Evolutionary conservation across 2,113 vertebrate genomes (phyloP), one percentile per base, ranked within the genome.

Genomic region (Spheniscus mendiculus): DNA sequence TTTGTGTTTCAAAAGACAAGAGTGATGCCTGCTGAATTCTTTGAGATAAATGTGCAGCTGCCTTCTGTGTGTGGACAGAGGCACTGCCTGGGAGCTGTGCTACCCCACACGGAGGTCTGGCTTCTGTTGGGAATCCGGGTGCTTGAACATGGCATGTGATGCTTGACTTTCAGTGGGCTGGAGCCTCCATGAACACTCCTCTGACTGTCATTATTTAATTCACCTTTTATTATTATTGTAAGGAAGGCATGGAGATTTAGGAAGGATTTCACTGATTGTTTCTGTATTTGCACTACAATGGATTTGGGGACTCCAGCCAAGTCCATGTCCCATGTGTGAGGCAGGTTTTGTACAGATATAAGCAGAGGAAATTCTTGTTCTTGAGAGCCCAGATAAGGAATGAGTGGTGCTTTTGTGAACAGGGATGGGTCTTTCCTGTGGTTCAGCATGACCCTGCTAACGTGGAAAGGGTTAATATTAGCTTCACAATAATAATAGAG

Each of bases 361-460:
- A 90, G 70, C 53, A 93, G 58, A 83, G 58, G 61, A 95, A 95
- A 87, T 92, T 87, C 56, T 94, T 91, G 53, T 30, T 70, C 62
- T 89, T 1, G 1, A 71, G 53, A 94, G 34, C 9, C 36, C 66
- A 85, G 87, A 96, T 85, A 87, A 94, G 70, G n/a, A 90, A 62
- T 10, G 13, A 95, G 34, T 38, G 27, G 15, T 30, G 27, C 58
- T 91, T 94, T 73, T 89, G 66, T 83, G 62, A 83, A 70, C 22
- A 91, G 12, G 32, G 55, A 77, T 53, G 12, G 16, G 42, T 83
- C 58, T 93, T 97, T 88, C 56, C 74, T 89, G 89, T 90, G 49
- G 36, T 93, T 96, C 52, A 81, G 36, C 38, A 36, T 44, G 15
- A 49, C 16, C 16, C 12, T 78, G 29, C 4, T 71, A 89, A 89